Evolutionary conservation across 2,888 invertebrate genomes (phyloP).

Genomic region (Oeneis ivallda): DNA sequence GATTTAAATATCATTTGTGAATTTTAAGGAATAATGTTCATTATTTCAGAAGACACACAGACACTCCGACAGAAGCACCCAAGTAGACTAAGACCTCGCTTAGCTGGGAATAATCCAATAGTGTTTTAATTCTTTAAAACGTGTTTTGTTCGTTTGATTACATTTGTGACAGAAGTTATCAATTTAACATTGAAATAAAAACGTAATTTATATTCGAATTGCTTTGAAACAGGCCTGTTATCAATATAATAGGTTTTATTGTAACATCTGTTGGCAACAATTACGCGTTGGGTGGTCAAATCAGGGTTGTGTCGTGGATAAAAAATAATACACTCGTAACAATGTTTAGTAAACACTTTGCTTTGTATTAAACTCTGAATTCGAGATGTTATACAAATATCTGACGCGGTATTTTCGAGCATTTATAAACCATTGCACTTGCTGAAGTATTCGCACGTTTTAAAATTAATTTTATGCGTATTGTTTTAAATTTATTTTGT

Average conservation of each 20-base stretch:
- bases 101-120: background rate
- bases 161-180: conserved; percentile 30
- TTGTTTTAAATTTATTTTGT: too few relatives aligned
- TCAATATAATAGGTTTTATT: conserved; percentile 57
- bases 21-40: too few relatives aligned
- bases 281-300: conserved; percentile 50
- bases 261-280: conserved; percentile 53
- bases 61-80: too few relatives aligned
- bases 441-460: conserved; percentile 1
- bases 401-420: conserved; percentile 33
- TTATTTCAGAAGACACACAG: too few relatives aligned
- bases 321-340: conserved; percentile 43
- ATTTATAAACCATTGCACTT: conserved; percentile 33
- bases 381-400: conserved; percentile 35
- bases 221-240: conserved; percentile 50
- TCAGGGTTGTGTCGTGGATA: conserved; percentile 49
- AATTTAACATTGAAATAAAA: conserved; percentile 36
- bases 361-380: conserved; percentile 48
- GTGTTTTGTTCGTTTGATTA: conserved; percentile 20
- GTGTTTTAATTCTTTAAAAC: background rate
- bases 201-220: conserved; percentile 33
- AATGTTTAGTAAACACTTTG: conserved; percentile 61
- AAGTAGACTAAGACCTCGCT: too few relatives aligned
- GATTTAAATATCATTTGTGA: too few relatives aligned
- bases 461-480: too few relatives aligned